A percentile compares a stretch with the other conserved stretches of the same genome.
phyloP scores from a whole-genome alignment of 2,888 invertebrate genomes.

The Drosophila robusta region DNA sequence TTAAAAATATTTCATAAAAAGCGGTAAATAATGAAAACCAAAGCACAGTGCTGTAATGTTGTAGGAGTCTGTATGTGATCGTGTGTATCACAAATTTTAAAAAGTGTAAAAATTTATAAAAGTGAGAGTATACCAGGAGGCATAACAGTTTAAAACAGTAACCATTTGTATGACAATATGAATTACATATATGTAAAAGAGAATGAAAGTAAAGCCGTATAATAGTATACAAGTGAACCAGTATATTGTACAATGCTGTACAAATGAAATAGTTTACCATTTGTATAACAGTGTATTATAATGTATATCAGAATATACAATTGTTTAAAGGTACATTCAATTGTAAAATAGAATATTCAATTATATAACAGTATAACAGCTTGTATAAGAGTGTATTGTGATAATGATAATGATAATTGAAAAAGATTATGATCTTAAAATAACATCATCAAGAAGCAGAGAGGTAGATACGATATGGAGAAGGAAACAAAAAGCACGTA shows the following conservation, averaged over 20 bases:
- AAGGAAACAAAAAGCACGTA: slow-evolving; percentile 1
- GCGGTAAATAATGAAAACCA: slow-evolving; percentile 8
- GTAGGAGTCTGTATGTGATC: background rate
- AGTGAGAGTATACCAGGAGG: slow-evolving; percentile 7
- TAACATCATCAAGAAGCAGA: background rate
- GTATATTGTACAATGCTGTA: background rate
- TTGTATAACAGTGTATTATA: background rate
- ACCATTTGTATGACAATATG: background rate
- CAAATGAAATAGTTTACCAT: background rate
- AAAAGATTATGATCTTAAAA: background rate
- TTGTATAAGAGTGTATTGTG: background rate
- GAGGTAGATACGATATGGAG: background rate
- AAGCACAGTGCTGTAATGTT: background rate
- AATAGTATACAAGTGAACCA: background rate
- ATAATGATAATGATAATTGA: slow-evolving; percentile 7
- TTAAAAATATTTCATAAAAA: slow-evolving; percentile 30
- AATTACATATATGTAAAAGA: background rate
- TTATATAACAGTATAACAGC: background rate
- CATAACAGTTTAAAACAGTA: background rate
- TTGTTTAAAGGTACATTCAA: background rate
- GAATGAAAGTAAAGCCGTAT: background rate
- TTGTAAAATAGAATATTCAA: too few species aligned
- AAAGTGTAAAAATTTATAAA: background rate
- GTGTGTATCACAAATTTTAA: slow-evolving; percentile 6
- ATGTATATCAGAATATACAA: background rate